These are phyloP conservation scores for Pantherophis alleghaniensis DNA, from an alignment of 2,797 vertebrate species.

Conservation along the genomic window DNA sequence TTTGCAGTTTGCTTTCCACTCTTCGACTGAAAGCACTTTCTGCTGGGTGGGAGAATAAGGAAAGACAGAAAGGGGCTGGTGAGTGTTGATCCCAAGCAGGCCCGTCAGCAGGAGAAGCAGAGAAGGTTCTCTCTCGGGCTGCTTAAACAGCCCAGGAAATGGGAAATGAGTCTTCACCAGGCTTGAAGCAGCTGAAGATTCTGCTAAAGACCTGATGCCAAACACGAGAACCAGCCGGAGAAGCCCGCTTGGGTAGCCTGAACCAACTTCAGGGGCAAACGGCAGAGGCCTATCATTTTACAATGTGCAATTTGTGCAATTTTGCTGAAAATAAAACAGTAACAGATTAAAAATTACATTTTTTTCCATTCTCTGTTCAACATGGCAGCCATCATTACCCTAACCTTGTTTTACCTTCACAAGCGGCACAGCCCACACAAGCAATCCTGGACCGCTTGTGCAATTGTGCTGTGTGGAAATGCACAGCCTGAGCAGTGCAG, in stretches of 20 bases:
- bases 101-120: background rate
- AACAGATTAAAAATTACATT: background rate
- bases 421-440: background rate
- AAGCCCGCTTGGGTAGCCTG: background rate
- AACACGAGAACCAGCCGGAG: background rate
- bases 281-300: background rate
- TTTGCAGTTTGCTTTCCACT: conserved; percentile 87
- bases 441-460: background rate
- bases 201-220: background rate
- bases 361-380: background rate
- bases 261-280: background rate
- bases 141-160: background rate
- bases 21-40: conserved; percentile 90
- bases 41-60: conserved; percentile 62
- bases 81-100: background rate
- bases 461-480: background rate
- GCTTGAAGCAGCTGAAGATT: background rate
- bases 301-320: background rate
- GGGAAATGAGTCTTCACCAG: background rate
- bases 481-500: background rate
- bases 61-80: background rate
- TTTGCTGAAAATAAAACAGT: background rate
- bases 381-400: background rate
- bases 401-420: background rate
- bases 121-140: background rate